Evolutionary conservation across 2,888 invertebrate genomes (phyloP), one percentile per base, ranked within the genome.

Genomic region (Chrysolina haemoptera): DNA sequence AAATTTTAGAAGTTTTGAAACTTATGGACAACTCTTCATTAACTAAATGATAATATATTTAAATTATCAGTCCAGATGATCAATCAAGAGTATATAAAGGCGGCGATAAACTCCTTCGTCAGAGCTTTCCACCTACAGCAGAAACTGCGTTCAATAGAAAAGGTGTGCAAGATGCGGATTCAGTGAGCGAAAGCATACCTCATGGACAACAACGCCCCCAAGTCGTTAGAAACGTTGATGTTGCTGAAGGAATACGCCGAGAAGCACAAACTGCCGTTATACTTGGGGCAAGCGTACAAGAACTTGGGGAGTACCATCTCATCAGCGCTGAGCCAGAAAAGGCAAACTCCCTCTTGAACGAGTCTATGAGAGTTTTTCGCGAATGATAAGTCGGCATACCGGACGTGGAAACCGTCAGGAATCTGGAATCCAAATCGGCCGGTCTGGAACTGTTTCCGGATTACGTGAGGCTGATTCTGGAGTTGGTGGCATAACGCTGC

Each of bases 151-250:
- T 87, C 89, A 68, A 80, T 88, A 0, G 86, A 87, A 72, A 90
- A 90, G 0, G 83, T 90, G 10, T 91, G 91, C 74, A 89, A 90
- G 78, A 88, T 89, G 0, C 88, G 86, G 81, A 90, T 91, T 87
- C 90, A 90, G 74, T 81, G 90, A 55, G 89, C 91, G 3, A 88
- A 90, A 69, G 91, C 91, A 0, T 89, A 90, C 86, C 88, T 91
- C 81, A 68, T 77, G 73, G 71, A 76, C 11, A 50, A 68, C 1
- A 65, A 72, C 9, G 43, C 55, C 0, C 53, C 83, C 9, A 68
- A 78, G 16, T 82, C 85, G 18, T 77, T 88, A 18, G 66, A 82
- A 22, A 75, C 74, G 8, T 72, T 87, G 22, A 68, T 72, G 67
- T 53, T 59, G n/a, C 16, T 76, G 35, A 76, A 72, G 46, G 50